A percentile compares a stretch with the other conserved stretches of the same genome.
Evolutionary conservation across 2,113 vertebrate species (phyloP).

Genomic region (Meleagris gallopavo): DNA sequence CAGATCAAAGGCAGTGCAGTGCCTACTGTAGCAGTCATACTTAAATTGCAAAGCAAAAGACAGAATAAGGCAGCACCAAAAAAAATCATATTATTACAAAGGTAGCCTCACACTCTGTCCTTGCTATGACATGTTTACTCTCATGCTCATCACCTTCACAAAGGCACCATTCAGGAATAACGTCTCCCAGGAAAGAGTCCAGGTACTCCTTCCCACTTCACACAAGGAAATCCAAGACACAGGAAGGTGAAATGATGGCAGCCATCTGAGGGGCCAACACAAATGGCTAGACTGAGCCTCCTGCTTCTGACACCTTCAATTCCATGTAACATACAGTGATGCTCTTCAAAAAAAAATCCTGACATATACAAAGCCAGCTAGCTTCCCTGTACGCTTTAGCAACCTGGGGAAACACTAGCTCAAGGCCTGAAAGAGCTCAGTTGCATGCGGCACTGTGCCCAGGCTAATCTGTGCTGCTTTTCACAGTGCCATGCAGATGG

Average conservation of each 20-base stretch:
- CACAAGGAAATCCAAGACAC: fast-evolving
- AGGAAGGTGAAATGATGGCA: background rate
- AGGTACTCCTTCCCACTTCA: fast-evolving
- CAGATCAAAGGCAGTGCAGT: constrained; percentile 59
- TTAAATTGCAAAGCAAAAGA: constrained; percentile 25
- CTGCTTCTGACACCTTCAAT: background rate
- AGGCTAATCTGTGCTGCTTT: background rate
- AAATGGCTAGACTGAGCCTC: background rate
- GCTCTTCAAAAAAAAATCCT: background rate
- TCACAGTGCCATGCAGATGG: fast-evolving
- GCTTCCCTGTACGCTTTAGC: fast-evolving
- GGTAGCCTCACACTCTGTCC: background rate
- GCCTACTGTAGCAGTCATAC: constrained; percentile 13
- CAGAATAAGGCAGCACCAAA: constrained; percentile 30
- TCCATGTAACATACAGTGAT: background rate
- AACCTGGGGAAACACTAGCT: background rate
- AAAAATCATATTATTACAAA: background rate
- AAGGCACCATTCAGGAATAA: background rate
- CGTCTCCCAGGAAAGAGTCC: background rate
- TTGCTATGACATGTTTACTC: background rate
- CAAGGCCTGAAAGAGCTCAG: background rate
- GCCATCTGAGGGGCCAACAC: fast-evolving
- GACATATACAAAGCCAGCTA: background rate
- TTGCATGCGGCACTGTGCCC: fast-evolving
- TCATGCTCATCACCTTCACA: fast-evolving